Percentiles rank a stretch among this genome's conserved stretches.
Evolutionary conservation across 2,888 invertebrate species (phyloP).

Genomic region (Invenusta paracnida): DNA sequence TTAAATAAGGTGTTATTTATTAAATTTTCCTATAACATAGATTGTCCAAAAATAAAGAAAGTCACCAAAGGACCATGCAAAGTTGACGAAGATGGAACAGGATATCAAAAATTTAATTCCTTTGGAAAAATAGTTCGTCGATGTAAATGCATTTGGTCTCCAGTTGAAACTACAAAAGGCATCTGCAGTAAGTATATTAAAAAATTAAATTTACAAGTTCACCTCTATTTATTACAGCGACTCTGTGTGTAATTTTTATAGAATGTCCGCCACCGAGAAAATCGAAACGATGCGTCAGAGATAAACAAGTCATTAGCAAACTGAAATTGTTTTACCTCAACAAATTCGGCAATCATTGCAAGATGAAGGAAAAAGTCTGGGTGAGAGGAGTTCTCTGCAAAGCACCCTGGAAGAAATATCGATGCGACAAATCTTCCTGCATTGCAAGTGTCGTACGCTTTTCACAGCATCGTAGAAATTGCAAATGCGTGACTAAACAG

Average conservation of each 20-base stretch:
- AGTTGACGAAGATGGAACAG: background rate
- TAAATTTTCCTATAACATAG: background rate
- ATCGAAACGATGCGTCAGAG: slow-evolving; percentile 5
- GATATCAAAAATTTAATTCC: background rate
- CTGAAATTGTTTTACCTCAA: slow-evolving; percentile 4
- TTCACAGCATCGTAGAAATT: background rate
- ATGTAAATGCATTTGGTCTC: slow-evolving; percentile 34
- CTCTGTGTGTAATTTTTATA: background rate
- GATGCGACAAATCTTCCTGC: slow-evolving; percentile 36
- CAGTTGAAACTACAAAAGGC: background rate
- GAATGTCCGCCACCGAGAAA: slow-evolving; percentile 26
- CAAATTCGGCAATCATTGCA: slow-evolving; percentile 9
- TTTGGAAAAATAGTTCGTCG: background rate
- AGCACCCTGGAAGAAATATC: slow-evolving; percentile 15
- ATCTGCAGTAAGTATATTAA: slow-evolving; percentile 25
- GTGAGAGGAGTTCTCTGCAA: background rate
- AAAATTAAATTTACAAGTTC: no score
- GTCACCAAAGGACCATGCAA: background rate
- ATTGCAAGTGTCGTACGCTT: slow-evolving; percentile 10
- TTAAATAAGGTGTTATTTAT: background rate
- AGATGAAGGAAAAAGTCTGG: background rate
- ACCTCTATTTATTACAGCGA: no score
- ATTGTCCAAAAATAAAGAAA: background rate
- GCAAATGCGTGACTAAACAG: slow-evolving; percentile 30
- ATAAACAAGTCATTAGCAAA: background rate